Base-by-base conservation (phyloP, 2,888 invertebrate species). In the Sinotaia quadrata region DNA sequence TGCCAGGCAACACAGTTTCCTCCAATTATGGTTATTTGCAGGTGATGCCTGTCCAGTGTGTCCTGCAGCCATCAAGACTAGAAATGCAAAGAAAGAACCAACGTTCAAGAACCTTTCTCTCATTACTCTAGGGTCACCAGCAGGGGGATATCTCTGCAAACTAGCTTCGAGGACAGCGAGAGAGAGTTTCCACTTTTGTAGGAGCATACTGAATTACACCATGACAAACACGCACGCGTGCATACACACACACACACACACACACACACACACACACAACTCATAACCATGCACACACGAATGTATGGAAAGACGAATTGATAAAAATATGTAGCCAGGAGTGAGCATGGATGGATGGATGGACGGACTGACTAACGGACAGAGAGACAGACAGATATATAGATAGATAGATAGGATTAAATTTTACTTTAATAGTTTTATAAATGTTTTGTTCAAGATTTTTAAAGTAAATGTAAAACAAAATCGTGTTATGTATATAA, bases 1-100 rank as follows among this genome's bases (percentile, higher is more conserved):
- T 31, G 33, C 15, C 56, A 21, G 34, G 15, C 33, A 29, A 33
- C 31, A 34, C 34, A 33, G 33, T 56, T 31, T 56, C 56, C 21
- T 31, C 56, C 56, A 56, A 56, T 56, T 33, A 56, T 3, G 33
- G 56, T 33, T 56, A 56, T 56, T 56, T 33, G 21, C 21, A 21
- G 56, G 31, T 15, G 31, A 34, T n/a, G 33, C 33, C n/a, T 56
- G 56, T 18, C 56, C 47, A 24, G 7, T 0, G 12, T 18, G 31
- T 34, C 56, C 56, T 18, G 56, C 56, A 7, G 56, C 21, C 54
- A 29, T 18, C 7, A 24, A n/a, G n/a, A 2, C 12, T 2, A n/a
- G 18, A 47, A 24, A 47, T 47, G 47, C 12, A n/a, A n/a, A n/a
- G n/a, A n/a, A n/a, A n/a, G n/a, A n/a, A n/a, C n/a, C n/a, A n/a